These are phyloP conservation scores for Coelopa pilipes DNA, from an alignment of 2,888 invertebrate genomes.

Conservation along the genomic window DNA sequence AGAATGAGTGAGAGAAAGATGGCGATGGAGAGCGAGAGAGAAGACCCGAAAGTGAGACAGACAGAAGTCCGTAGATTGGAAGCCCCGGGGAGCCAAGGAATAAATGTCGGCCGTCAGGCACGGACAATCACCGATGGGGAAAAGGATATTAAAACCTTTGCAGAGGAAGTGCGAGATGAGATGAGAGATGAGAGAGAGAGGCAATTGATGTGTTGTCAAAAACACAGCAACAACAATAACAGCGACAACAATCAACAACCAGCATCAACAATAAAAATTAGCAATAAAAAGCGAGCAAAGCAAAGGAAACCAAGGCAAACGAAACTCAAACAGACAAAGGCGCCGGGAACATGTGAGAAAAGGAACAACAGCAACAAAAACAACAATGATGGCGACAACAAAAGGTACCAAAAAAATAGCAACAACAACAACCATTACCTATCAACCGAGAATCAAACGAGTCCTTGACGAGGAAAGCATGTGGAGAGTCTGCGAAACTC, in stretches of 20 bases:
- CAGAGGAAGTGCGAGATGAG: background rate
- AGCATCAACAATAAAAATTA: too few relatives aligned
- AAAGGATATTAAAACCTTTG: constrained; percentile 14
- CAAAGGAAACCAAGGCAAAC: background rate
- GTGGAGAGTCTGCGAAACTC: too few relatives aligned
- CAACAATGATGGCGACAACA: background rate
- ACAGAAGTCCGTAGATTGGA: too few relatives aligned
- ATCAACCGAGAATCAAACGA: too few relatives aligned
- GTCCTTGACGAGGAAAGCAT: too few relatives aligned
- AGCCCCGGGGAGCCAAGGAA: background rate
- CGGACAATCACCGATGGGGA: background rate
- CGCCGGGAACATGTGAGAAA: background rate
- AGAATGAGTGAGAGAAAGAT: too few relatives aligned
- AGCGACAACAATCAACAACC: background rate
- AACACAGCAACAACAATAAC: background rate
- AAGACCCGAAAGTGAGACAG: background rate
- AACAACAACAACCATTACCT: background rate
- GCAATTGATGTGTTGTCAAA: constrained; percentile 12
- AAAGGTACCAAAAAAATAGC: background rate
- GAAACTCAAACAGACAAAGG: background rate
- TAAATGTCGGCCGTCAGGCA: background rate
- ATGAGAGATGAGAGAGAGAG: background rate
- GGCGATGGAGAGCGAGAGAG: background rate
- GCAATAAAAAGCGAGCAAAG: too few relatives aligned
- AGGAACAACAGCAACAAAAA: background rate